Conservation (phyloP, 1,140 invertebrate species). For the Leptopilina clavipes region DNA sequence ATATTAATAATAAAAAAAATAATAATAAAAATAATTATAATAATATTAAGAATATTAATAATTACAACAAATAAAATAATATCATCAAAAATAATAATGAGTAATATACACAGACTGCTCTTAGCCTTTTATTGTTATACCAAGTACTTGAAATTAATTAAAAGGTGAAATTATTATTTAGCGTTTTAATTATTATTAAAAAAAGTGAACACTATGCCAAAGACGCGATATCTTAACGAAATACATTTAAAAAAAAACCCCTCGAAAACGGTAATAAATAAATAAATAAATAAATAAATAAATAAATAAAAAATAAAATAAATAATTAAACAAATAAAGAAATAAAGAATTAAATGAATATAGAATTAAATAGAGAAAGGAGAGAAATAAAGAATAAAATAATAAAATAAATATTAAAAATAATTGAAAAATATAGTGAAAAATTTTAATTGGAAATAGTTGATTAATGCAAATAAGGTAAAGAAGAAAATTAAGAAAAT, state of each 20-base stretch:
- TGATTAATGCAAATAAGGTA: too few relatives aligned
- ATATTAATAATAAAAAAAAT: slow-evolving; percentile 17
- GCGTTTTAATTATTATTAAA: background rate
- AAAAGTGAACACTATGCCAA: background rate
- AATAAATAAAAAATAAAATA: background rate
- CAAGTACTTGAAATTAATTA: slow-evolving; percentile 24
- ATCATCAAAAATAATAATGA: slow-evolving; percentile 25
- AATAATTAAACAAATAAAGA: too few relatives aligned
- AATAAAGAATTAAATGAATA: too few relatives aligned
- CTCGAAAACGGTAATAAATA: background rate
- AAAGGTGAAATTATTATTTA: slow-evolving; percentile 22
- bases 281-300: background rate
- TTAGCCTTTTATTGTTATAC: slow-evolving; percentile 32
- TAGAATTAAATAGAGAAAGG: too few relatives aligned
- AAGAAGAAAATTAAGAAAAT: too few relatives aligned
- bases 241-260: background rate
- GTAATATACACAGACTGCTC: slow-evolving; percentile 24
- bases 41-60: slow-evolving; percentile 2
- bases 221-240: background rate
- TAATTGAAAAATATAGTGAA: too few relatives aligned
- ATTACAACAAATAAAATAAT: slow-evolving; percentile 24
- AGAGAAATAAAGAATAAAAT: too few relatives aligned
- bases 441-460: too few relatives aligned
- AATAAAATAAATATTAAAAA: too few relatives aligned
- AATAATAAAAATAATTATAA: slow-evolving; percentile 23